Conservation (phyloP, 2,888 invertebrate genomes). For the Harpagoxenus sublaevis region DNA sequence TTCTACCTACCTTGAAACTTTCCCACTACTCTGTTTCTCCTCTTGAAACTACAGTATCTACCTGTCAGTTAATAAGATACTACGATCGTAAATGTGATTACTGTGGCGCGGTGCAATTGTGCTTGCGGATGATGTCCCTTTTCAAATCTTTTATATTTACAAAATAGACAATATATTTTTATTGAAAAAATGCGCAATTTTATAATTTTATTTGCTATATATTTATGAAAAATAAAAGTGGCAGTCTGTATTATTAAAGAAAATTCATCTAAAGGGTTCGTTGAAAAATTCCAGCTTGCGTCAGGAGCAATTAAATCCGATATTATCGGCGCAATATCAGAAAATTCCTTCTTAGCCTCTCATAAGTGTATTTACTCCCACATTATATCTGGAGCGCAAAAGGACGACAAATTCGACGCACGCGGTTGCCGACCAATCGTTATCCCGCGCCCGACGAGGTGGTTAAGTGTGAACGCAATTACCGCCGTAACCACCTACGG, state of each 20-base stretch:
- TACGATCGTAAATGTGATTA: neutral
- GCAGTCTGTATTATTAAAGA: neutral
- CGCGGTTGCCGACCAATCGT: slow-evolving; percentile 64
- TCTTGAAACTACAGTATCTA: neutral
- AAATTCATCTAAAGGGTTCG: neutral
- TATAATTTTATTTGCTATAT: neutral
- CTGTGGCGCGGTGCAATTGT: neutral
- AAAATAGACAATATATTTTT: neutral
- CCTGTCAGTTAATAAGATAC: slow-evolving; percentile 5
- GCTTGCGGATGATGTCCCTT: neutral
- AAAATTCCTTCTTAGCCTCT: slow-evolving; percentile 54
- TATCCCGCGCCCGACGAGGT: slow-evolving; percentile 72
- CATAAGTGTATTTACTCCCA: slow-evolving; percentile 60
- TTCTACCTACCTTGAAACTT: slow-evolving; percentile 58
- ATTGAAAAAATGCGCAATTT: neutral
- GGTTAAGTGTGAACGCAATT: slow-evolving; percentile 84
- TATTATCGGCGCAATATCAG: slow-evolving; percentile 42
- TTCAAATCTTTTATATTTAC: neutral
- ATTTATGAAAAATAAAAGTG: neutral
- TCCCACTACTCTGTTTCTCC: neutral
- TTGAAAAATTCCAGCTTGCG: neutral
- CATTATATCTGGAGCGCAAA: slow-evolving; percentile 49
- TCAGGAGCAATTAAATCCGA: slow-evolving; percentile 36
- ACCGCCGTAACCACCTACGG: slow-evolving; percentile 82
- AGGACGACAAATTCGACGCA: slow-evolving; percentile 51